Conservation (phyloP, 64 coral and sea anemone species). For the Pocillopora verrucosa region DNA sequence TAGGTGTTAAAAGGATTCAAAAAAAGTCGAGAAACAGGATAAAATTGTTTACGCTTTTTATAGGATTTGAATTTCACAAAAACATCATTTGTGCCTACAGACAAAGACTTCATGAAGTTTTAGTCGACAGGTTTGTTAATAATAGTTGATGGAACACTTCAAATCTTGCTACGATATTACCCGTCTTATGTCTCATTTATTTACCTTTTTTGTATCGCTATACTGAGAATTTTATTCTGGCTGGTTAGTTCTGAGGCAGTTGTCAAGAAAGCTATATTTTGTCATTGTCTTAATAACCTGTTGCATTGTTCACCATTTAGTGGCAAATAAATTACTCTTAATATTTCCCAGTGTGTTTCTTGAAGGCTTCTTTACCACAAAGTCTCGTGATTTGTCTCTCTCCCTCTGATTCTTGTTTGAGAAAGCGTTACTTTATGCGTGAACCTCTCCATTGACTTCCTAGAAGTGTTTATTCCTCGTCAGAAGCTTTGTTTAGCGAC, state of each 20-base stretch:
- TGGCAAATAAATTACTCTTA: background rate
- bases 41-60: too few species aligned
- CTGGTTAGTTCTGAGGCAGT: background rate
- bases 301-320: conserved; percentile 11
- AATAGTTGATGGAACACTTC: background rate
- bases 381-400: background rate
- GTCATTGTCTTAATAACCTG: background rate
- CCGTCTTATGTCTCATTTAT: background rate
- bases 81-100: too few species aligned
- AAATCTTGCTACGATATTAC: conserved; percentile 25
- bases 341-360: background rate
- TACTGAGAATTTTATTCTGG: background rate
- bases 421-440: background rate
- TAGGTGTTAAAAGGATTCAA: too few species aligned
- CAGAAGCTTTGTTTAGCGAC: background rate
- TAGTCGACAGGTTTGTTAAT: background rate
- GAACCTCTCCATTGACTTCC: too few species aligned
- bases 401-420: background rate
- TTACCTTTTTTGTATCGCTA: background rate
- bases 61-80: too few species aligned
- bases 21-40: too few species aligned
- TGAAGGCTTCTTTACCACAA: background rate
- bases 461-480: too few species aligned
- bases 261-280: background rate
- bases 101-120: background rate